A percentile compares a stretch with the other conserved stretches of the same genome.
phyloP scores from a whole-genome alignment of 1,140 invertebrate genomes.

The Tetramorium simillimum region DNA sequence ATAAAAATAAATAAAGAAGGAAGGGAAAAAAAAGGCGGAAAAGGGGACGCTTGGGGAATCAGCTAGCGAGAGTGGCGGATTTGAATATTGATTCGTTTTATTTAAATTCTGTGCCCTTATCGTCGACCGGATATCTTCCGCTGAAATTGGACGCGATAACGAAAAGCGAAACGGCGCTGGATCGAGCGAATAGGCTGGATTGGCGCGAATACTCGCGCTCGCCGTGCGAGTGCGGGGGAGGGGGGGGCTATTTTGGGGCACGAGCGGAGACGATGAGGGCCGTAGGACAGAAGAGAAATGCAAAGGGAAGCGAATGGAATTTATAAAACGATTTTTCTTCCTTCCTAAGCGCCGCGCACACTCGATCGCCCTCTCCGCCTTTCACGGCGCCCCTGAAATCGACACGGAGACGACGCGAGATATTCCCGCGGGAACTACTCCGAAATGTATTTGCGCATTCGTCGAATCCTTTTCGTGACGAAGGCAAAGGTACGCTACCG shows the following conservation, averaged over 20 bases:
- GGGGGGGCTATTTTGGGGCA: conserved; percentile 29
- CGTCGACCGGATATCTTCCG: conserved; percentile 81
- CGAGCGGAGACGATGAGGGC: neutral
- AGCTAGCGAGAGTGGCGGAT: conserved; percentile 70
- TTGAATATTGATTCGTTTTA: conserved; percentile 85
- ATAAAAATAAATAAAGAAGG: conserved; percentile 64
- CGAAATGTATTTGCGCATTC: conserved; percentile 31
- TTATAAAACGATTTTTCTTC: conserved; percentile 76
- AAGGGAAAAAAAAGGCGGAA: neutral
- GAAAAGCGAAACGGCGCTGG: conserved; percentile 78
- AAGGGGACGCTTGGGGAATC: neutral
- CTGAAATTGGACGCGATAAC: conserved; percentile 84
- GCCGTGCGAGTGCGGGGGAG: conserved; percentile 54
- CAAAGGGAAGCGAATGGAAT: conserved; percentile 68
- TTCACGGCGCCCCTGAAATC: conserved; percentile 47
- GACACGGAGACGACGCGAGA: neutral
- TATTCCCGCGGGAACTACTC: conserved; percentile 43
- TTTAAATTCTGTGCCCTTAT: conserved; percentile 83
- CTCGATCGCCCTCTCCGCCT: conserved; percentile 33
- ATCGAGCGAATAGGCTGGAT: conserved; percentile 77
- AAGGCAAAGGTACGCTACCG: neutral
- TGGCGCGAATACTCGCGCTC: conserved; percentile 40
- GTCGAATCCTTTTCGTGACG: conserved; percentile 4
- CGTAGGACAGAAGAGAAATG: conserved; percentile 71
- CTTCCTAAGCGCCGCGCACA: conserved; percentile 46